Evolutionary conservation across 2,113 vertebrate species (phyloP), one percentile per base, ranked within the genome.

Genomic region (Empidonax traillii): DNA sequence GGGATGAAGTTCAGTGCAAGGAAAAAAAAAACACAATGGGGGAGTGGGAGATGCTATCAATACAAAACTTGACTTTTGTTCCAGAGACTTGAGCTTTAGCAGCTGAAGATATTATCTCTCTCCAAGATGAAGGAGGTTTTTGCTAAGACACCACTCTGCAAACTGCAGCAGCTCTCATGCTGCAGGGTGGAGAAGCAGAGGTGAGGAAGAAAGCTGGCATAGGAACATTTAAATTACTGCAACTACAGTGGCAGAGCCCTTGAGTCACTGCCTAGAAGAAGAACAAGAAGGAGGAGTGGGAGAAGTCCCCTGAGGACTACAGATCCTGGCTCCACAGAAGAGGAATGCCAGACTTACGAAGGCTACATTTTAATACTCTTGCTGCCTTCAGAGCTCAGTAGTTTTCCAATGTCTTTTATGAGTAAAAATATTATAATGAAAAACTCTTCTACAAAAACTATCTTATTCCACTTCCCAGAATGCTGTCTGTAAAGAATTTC

Each of bases 231-330:
- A 78, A 67, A 87, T 81, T 74, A 67, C 72, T 84, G 59, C 55
- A 93, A 19, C 83, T 89, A 43, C 27, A 71, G 35, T 59, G 23
- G 41, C 91, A 93, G 73, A 89, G 59, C 56, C 85, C 69, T 77
- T 92, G 68, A 93, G 44, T 89, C 5, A 10, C 79, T 93, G 68
- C 47, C 56, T 75, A 84, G 76, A 56, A 84, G 68, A 35, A 85
- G 62, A 96, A 88, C 28, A 94, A 69, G 67, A 7, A 78, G 69
- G 31, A 94, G 49, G 75, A 96, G 78, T 82, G 74, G 81, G 74
- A 85, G 77, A 94, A 82, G 20, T 66, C 41, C 66, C 55, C 53
- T 25, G 69, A 46, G 35, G 46, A 90, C 49, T 75, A 67, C 22
- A 61, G 56, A 85, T 89, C 41, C 59, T 63, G 22, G 39, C 14